Base-by-base conservation (phyloP, 2,888 invertebrate genomes). In the Rotaria macrura region DNA sequence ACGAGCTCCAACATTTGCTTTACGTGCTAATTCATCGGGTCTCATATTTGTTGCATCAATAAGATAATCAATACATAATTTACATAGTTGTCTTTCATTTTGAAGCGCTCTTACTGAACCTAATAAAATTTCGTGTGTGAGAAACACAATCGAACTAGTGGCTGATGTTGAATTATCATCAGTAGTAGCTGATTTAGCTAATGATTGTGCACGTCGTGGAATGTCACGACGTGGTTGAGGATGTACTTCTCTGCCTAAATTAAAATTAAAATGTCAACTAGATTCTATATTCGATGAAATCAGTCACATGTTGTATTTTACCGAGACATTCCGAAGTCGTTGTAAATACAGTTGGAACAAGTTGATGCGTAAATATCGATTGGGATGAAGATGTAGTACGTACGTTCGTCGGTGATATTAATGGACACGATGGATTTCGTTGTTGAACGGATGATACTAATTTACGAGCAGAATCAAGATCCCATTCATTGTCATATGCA, bases 31-130 rank as follows among this genome's bases (percentile, higher is more conserved):
- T 55, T 86, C 86, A 43, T 86, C 84, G 0, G 86, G 86, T 83
- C 86, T 34, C 83, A 86, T 65, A 83, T 86, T 86, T 25, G 74
- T 74, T 84, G 84, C 74, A 57, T 86, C 86, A 55, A 84, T 83
- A 43, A 84, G 74, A 79, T 84, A 86, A 52, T 86, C 86, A 49
- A 86, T 38, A 17, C 29, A 55, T 38, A 84, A 52, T 86, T 84
- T 86, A 57, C 86, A 86, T 54, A 86, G 25, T 83, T 84, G 54
- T 14, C 86, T 43, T 55, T 86, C 86, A 47, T 86, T 86, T 86
- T 84, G 72, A 29, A 86, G n/a, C 10, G 49, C 29, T 34, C 72
- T 52, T 43, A 86, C 14, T 84, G 79, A 84, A 23, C 86, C 86
- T 34, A 84, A 47, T 25, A 84, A 74, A 34, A 86, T 79, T 49